A percentile compares a stretch with the other conserved stretches of the same genome.
Conservation (phyloP, 2,888 invertebrate species). For the Lasiommata megera region DNA sequence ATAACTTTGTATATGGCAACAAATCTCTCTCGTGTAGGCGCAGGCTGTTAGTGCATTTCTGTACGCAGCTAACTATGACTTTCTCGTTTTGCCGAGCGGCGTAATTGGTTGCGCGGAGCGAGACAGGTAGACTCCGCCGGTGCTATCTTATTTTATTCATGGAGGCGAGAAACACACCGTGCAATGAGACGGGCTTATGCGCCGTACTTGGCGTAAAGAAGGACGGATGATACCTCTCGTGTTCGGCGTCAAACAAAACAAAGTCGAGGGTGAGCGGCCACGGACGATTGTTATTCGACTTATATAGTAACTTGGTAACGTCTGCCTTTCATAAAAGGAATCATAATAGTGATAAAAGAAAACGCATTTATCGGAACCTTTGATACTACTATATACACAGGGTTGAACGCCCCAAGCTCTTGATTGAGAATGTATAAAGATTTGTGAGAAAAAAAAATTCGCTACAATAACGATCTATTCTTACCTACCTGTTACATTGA, state of each 20-base stretch:
- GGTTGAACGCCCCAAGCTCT: neutral
- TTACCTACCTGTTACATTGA: neutral
- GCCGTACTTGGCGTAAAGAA: constrained; percentile 49
- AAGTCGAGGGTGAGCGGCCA: constrained; percentile 57
- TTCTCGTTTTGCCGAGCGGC: constrained; percentile 46
- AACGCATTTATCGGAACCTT: constrained; percentile 59
- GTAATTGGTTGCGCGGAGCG: constrained; percentile 42
- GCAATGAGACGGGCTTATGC: constrained; percentile 53
- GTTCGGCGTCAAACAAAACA: constrained; percentile 62
- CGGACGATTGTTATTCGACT: constrained; percentile 68
- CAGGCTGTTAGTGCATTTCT: constrained; percentile 68
- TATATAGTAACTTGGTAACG: constrained; percentile 45
- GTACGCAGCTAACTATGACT: constrained; percentile 40
- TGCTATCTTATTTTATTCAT: constrained; percentile 70
- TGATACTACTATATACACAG: constrained; percentile 47
- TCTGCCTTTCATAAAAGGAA: constrained; percentile 52
- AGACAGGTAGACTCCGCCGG: constrained; percentile 55
- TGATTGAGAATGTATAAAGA: neutral
- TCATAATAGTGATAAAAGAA: constrained; percentile 57
- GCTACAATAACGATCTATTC: neutral
- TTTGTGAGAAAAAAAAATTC: neutral
- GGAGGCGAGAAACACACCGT: constrained; percentile 50
- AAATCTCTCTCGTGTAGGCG: constrained; percentile 63
- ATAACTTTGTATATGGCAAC: constrained; percentile 53
- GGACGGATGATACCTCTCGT: constrained; percentile 50